phyloP scores from a whole-genome alignment of 1,140 invertebrate genomes.

The Drosophila oshimai region DNA sequence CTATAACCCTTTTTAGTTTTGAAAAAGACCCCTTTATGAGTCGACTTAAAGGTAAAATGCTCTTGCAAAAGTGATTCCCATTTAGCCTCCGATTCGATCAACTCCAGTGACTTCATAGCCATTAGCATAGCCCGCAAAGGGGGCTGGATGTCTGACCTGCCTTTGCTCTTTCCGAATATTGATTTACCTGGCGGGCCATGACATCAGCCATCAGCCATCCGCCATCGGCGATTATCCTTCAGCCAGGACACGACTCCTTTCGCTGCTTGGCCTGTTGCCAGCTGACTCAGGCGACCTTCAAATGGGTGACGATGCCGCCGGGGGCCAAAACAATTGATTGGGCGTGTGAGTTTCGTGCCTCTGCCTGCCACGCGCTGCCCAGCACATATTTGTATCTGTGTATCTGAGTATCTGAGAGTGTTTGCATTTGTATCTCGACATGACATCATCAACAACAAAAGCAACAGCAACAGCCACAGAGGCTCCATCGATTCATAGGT shows the following conservation, averaged over 20 bases:
- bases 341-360: slow-evolving; percentile 37
- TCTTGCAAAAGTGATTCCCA: too few relatives aligned
- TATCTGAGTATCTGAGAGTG: slow-evolving; percentile 10
- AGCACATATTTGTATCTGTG: neutral
- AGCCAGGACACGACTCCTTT: slow-evolving; percentile 32
- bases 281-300: slow-evolving; percentile 56
- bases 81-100: neutral
- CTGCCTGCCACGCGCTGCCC: slow-evolving; percentile 30
- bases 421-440: slow-evolving; percentile 33
- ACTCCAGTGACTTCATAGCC: slow-evolving; percentile 28
- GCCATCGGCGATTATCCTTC: slow-evolving; percentile 4
- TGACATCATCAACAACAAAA: slow-evolving; percentile 62
- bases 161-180: slow-evolving; percentile 25
- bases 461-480: slow-evolving; percentile 11
- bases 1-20: too few relatives aligned
- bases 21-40: too few relatives aligned
- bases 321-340: slow-evolving; percentile 26
- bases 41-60: too few relatives aligned
- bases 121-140: slow-evolving; percentile 24
- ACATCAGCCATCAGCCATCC: slow-evolving; percentile 38
- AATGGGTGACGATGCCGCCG: slow-evolving; percentile 26
- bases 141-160: slow-evolving; percentile 27
- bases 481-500: slow-evolving; percentile 42
- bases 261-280: slow-evolving; percentile 32
- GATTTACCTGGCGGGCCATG: slow-evolving; percentile 36